phyloP scores from a whole-genome alignment of 64 coral and sea anemone species.

The Montipora sp. region DNA sequence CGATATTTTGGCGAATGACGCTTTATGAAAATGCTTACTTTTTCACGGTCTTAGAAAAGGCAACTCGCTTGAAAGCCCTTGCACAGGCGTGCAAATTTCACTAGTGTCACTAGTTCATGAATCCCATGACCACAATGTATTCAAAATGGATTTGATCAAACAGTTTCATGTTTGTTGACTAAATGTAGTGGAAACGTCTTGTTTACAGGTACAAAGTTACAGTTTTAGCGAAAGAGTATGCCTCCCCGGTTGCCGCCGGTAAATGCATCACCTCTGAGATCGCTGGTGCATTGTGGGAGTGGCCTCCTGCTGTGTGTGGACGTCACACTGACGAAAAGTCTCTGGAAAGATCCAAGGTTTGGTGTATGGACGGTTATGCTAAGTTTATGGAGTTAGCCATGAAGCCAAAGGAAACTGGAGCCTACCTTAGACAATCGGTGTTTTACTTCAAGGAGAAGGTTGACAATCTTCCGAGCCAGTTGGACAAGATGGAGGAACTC shows the following conservation, averaged over 20 bases:
- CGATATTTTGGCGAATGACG: too few relatives aligned
- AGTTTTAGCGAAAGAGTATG: slow-evolving; percentile 12
- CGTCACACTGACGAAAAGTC: slow-evolving; percentile 37
- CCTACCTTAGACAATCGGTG: slow-evolving; percentile 39
- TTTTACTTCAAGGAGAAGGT: slow-evolving; percentile 52
- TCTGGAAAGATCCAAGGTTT: slow-evolving; percentile 45
- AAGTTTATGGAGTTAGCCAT: slow-evolving; percentile 51
- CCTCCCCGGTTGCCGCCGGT: neutral
- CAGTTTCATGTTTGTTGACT: too few relatives aligned
- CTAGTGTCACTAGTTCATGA: too few relatives aligned
- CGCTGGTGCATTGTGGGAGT: slow-evolving; percentile 37
- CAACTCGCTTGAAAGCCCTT: too few relatives aligned
- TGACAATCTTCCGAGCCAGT: neutral
- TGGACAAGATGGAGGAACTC: slow-evolving; percentile 34
- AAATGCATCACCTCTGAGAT: slow-evolving; percentile 52
- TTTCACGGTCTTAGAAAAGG: too few relatives aligned
- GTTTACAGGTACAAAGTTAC: neutral
- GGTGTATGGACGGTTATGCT: slow-evolving; percentile 41
- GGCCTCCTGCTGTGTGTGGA: slow-evolving; percentile 44
- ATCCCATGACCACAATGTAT: too few relatives aligned
- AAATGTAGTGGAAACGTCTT: neutral
- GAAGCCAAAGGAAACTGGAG: slow-evolving; percentile 50
- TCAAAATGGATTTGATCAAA: too few relatives aligned
- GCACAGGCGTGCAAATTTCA: too few relatives aligned
- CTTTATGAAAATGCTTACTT: too few relatives aligned